Percentiles rank a stretch among this genome's conserved stretches.
Conservation (phyloP, 1,140 invertebrate genomes). For the Lethrus apterus region DNA sequence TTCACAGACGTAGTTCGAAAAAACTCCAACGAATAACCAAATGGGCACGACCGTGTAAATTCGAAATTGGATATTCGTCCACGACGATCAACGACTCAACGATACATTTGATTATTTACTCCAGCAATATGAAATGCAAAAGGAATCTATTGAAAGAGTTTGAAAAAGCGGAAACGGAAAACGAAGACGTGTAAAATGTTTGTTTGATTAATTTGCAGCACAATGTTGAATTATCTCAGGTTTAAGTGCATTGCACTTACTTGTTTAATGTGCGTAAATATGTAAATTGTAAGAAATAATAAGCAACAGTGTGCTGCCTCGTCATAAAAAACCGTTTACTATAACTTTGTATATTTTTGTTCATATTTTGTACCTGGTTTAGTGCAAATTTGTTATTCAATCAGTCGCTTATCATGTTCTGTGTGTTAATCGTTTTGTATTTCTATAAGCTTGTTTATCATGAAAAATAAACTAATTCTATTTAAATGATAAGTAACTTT, state of each 20-base stretch:
- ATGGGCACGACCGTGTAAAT: slow-evolving; percentile 50
- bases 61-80: slow-evolving; percentile 48
- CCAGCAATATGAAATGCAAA: slow-evolving; percentile 49
- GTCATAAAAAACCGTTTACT: no score
- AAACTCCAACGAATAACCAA: slow-evolving; percentile 43
- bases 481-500: no score
- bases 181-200: background rate
- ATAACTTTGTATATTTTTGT: slow-evolving; percentile 2
- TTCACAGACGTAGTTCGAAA: slow-evolving; percentile 44
- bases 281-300: background rate
- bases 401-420: no score
- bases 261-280: background rate
- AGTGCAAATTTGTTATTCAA: slow-evolving; percentile 12
- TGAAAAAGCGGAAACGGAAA: slow-evolving; percentile 1
- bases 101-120: slow-evolving; percentile 49
- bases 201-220: slow-evolving; percentile 6
- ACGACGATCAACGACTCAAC: slow-evolving; percentile 47
- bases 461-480: no score
- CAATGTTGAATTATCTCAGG: background rate
- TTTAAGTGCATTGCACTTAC: background rate
- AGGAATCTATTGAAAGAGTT: slow-evolving; percentile 46
- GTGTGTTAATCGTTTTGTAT: no score
- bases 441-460: no score
- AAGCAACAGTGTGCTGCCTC: no score
- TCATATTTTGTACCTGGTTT: slow-evolving; percentile 11